These are phyloP conservation scores for Cataglyphis rosenhaueri DNA, from an alignment of 2,888 invertebrate species.

Conservation along the genomic window DNA sequence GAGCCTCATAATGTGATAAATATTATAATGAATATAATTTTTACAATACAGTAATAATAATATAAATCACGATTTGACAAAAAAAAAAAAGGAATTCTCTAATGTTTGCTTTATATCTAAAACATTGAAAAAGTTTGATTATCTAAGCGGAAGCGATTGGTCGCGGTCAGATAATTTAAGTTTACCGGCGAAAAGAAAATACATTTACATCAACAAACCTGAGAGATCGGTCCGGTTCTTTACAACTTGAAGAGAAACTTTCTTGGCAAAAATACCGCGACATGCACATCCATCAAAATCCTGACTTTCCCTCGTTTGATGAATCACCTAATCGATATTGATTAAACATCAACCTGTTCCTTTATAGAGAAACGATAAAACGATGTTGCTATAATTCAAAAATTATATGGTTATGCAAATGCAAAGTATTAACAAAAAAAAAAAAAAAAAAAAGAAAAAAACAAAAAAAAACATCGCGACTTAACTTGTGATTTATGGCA, in stretches of 20 bases:
- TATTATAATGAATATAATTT: neutral
- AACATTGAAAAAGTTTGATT: neutral
- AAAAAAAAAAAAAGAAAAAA: neutral
- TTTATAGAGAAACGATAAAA: neutral
- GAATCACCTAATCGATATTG: slow-evolving; percentile 48
- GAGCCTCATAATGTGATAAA: neutral
- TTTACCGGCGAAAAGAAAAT: neutral
- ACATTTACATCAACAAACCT: neutral
- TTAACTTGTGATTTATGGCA: slow-evolving; percentile 18
- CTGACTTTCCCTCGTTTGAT: slow-evolving; percentile 34
- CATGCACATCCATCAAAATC: slow-evolving; percentile 49
- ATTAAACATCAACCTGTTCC: slow-evolving; percentile 29
- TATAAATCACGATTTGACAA: neutral
- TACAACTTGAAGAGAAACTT: slow-evolving; percentile 8
- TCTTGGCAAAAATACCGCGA: slow-evolving; percentile 23
- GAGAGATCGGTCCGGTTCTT: slow-evolving; percentile 12
- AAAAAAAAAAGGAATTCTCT: neutral
- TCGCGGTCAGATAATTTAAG: neutral
- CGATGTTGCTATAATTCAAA: neutral
- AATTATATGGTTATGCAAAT: slow-evolving; percentile 23
- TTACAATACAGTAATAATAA: neutral
- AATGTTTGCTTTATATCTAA: neutral
- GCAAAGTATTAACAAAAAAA: neutral
- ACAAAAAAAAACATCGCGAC: neutral
- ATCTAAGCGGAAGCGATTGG: neutral